Conservation (phyloP, 2,113 vertebrate genomes). For the Grammomys surdaster region DNA sequence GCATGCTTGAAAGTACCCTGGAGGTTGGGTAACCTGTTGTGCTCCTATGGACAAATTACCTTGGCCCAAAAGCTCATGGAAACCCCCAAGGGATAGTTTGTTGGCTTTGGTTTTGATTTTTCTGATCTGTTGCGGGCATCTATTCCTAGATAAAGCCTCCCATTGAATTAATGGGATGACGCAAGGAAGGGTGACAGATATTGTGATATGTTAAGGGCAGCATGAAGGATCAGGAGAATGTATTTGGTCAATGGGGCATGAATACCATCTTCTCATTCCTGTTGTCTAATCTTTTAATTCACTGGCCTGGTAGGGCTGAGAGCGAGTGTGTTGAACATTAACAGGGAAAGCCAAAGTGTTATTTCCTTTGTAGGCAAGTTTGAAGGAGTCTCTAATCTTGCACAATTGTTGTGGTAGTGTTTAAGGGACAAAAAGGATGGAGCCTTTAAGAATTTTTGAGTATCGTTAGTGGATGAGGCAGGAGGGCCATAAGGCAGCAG, state of each 20-base stretch:
- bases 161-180: background rate
- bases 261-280: background rate
- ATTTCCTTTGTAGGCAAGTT: background rate
- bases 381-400: background rate
- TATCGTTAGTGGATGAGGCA: background rate
- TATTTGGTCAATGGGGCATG: background rate
- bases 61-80: background rate
- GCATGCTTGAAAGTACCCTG: background rate
- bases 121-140: background rate
- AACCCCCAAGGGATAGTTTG: background rate
- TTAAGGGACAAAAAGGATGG: background rate
- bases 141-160: background rate
- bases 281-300: background rate
- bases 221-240: background rate
- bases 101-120: background rate
- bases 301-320: background rate
- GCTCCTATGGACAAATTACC: background rate
- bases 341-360: background rate
- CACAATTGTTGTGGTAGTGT: background rate
- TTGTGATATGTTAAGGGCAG: background rate
- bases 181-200: background rate
- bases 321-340: background rate
- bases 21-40: background rate
- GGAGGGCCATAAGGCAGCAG: background rate
- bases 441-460: background rate